Evolutionary conservation across 2,888 invertebrate genomes (phyloP), one percentile per base, ranked within the genome.

Genomic region (Drosophila emarginata): DNA sequence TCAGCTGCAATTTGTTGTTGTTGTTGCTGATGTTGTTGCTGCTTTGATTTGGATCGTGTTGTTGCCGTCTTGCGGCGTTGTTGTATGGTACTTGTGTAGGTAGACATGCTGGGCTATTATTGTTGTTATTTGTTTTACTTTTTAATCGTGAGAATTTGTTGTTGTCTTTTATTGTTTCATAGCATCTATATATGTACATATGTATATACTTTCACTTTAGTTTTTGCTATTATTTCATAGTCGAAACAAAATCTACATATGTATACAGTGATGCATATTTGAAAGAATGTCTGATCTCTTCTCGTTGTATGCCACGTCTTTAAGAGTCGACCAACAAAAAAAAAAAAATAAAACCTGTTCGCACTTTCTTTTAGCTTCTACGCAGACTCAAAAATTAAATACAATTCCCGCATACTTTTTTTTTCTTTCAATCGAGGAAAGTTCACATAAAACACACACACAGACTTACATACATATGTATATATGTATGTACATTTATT

Each of bases 1-100:
- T 87, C 87, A 63, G 77, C 77, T 63, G 74, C 32, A 71, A 76
- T 67, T 69, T 72, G 76, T 73, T 69, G 78, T 56, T 72, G 72
- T 51, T 73, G 75, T 45, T 79, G 68, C 5, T 78, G 74, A 50
- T 73, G 78, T 53, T 73, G 76, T 54, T 77, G 65, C 50, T 78
- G 77, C 66, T 77, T 89, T 63, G 78, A 75, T 76, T 89, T 90
- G 51, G 80, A 74, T 71, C 87, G 87, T 60, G 78, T 64, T 58
- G 77, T 64, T 64, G 79, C 68, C 62, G 79, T 66, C 70, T 89
- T 90, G 63, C 90, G 89, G 58, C 89, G 79, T 62, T 82, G 79
- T 62, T 82, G 90, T 58, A 88, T 64, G 40, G 54, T 62, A 61
- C 72, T 74, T 39, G 64, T 63, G 64, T 79, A 74, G 64, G 76